Evolutionary conservation across 2,797 vertebrate genomes (phyloP), one percentile per base, ranked within the genome.

Genomic region (Betta splendens): DNA sequence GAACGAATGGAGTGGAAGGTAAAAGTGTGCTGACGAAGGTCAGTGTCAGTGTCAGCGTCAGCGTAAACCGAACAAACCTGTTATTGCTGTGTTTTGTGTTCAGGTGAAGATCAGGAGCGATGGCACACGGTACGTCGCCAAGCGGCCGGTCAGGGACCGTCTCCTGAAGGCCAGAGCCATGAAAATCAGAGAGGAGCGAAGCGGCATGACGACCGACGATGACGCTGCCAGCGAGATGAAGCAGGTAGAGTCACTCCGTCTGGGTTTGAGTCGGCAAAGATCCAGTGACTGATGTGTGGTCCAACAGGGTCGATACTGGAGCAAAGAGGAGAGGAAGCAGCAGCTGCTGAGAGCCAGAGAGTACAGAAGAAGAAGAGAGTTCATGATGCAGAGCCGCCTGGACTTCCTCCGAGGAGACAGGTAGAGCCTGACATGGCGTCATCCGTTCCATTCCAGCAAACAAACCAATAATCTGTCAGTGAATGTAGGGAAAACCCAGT

Each of bases 101-200:
- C 56, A 85, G 83, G 93, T 92, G 9, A 90, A 94, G 80, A 85
- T 94, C 31, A 91, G 94, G 5, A 94, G 89, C 0, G 92, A 94
- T 0, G 93, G 94, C 3, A 92, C 93, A 0, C 92, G 94, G 7
- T 94, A 93, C 0, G 92, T 93, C 15, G 90, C 94, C 58, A 94
- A 94, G 58, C 87, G 94, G 0, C 94, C 94, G 0, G 94, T 94
- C 12, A 85, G 94, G 0, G 94, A 94, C 56, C 91, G 93, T 3
- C 86, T 95, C 4, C 88, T 95, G 0, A 95, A 94, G 40, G 94
- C 93, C 1, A 76, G 94, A 3, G 94, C 94, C 29, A 90, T 94
- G 75, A 93, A 94, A 82, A 95, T 95, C 79, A 85, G 92, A 2
- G 94, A 95, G 79, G 94, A 95, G 1, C 93, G 93, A 15, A 94